phyloP scores from a whole-genome alignment of 2,797 vertebrate species.

The Sebastes vulpes region DNA sequence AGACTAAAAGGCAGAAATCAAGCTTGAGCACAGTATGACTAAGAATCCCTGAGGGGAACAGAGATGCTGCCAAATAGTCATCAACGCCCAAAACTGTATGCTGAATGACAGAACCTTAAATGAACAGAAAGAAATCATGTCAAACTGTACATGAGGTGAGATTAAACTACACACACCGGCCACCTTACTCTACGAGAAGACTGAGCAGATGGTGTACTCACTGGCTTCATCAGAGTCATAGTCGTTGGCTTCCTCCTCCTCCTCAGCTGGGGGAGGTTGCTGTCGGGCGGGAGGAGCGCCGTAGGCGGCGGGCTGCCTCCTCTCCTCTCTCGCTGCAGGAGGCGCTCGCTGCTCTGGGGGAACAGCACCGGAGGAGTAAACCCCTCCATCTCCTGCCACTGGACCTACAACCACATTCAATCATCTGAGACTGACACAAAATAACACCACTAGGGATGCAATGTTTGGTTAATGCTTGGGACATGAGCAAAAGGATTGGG shows the following conservation, averaged over 20 bases:
- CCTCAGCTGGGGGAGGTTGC: constrained; percentile 81
- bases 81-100: not conserved
- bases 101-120: constrained; percentile 20
- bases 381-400: constrained; percentile 63
- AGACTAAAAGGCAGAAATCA: constrained; percentile 41
- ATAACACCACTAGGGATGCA: not conserved
- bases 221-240: constrained; percentile 98
- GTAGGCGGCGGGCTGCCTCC: constrained; percentile 81
- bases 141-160: constrained; percentile 16
- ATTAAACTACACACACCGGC: constrained; percentile 23
- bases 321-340: constrained; percentile 84
- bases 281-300: constrained; percentile 69
- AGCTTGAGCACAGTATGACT: constrained; percentile 22
- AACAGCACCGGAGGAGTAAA: constrained; percentile 55
- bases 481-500: not conserved
- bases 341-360: constrained; percentile 78
- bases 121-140: constrained; percentile 1
- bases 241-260: constrained; percentile 94
- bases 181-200: constrained; percentile 20
- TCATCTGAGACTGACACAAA: constrained; percentile 17
- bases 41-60: constrained; percentile 14
- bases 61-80: constrained; percentile 30
- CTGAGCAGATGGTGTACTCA: constrained; percentile 75
- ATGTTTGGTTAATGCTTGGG: not conserved
- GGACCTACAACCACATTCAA: constrained; percentile 55